Conservation (phyloP, 2,888 invertebrate genomes). For the Microchrysa polita region DNA sequence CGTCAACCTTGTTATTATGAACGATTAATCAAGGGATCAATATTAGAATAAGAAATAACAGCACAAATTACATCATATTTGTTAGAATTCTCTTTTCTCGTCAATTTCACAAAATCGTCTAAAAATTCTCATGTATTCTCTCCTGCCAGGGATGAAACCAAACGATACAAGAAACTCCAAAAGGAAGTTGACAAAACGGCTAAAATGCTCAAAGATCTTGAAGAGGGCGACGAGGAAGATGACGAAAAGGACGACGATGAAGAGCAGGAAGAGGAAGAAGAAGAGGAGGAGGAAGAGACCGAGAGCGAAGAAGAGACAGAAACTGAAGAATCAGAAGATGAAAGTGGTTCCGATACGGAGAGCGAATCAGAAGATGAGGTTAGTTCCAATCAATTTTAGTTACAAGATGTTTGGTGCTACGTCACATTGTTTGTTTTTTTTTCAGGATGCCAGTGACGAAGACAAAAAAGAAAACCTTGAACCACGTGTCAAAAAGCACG, state of each 20-base stretch:
- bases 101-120: too few species aligned
- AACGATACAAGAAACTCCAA: slow-evolving; percentile 82
- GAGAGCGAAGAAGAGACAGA: slow-evolving; percentile 56
- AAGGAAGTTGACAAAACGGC: slow-evolving; percentile 94
- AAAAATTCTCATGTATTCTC: too few species aligned
- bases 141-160: slow-evolving; percentile 74
- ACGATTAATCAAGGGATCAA: too few species aligned
- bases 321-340: slow-evolving; percentile 68
- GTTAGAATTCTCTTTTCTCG: too few species aligned
- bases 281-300: slow-evolving; percentile 67
- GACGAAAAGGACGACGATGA: slow-evolving; percentile 67
- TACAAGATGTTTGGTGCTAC: not conserved
- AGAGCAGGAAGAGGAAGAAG: slow-evolving; percentile 65
- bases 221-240: slow-evolving; percentile 75
- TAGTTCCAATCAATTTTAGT: not conserved
- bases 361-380: slow-evolving; percentile 76
- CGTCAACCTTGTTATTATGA: too few species aligned
- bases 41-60: too few species aligned
- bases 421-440: not conserved
- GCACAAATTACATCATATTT: too few species aligned
- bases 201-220: slow-evolving; percentile 83
- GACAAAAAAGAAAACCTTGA: slow-evolving; percentile 75
- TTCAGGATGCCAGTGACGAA: slow-evolving; percentile 72
- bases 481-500: slow-evolving; percentile 77
- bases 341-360: slow-evolving; percentile 74